Conservation (phyloP, 2,113 vertebrate species). For the Rousettus leschenaultii region DNA sequence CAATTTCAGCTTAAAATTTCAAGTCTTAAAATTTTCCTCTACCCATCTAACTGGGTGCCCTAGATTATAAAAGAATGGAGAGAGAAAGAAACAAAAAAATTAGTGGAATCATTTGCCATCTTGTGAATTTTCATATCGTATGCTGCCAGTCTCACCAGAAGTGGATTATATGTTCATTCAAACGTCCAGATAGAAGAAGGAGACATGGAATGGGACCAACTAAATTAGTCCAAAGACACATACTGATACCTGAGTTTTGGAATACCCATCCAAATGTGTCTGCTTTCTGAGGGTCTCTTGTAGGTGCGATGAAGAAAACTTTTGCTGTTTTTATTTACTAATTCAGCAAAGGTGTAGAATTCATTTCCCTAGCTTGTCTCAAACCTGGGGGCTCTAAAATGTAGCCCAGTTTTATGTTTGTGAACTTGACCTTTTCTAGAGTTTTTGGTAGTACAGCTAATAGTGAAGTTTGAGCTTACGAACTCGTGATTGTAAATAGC, state of each 20-base stretch:
- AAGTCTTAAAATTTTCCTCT: conserved; percentile 14
- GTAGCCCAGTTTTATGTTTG: neutral
- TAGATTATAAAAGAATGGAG: neutral
- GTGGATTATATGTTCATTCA: neutral
- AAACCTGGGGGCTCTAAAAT: neutral
- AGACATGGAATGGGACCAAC: neutral
- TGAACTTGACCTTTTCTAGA: neutral
- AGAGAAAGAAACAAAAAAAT: neutral
- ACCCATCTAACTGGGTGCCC: neutral
- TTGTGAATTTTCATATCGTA: neutral
- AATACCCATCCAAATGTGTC: neutral
- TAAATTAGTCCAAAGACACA: neutral
- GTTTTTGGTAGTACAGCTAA: neutral
- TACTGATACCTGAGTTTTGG: neutral
- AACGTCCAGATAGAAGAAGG: neutral
- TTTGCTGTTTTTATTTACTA: neutral
- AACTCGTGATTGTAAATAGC: neutral
- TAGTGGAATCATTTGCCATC: neutral
- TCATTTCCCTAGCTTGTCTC: neutral
- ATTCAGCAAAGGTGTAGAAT: neutral
- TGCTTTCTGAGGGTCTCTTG: neutral
- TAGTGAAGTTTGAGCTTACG: neutral
- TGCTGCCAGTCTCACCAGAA: neutral
- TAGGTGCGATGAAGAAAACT: neutral
- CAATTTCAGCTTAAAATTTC: conserved; percentile 26